Base-by-base conservation (phyloP, 2,888 invertebrate species). In the Allygus modestus region DNA sequence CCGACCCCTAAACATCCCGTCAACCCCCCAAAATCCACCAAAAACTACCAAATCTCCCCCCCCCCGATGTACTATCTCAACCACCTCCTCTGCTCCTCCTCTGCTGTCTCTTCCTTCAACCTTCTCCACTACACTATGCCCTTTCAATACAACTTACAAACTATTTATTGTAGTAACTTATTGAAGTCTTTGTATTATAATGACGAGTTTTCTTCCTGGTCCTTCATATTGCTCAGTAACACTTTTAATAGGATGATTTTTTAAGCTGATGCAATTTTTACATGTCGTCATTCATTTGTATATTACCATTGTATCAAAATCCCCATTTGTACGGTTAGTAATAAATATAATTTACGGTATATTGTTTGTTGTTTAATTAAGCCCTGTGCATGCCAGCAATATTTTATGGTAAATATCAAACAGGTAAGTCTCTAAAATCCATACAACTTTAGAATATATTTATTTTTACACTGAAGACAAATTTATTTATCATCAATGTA, bases 201-300 rank as follows among this genome's bases (percentile, higher is more conserved):
- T 31, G 28, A 65, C 65, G 65, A 2, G 2, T 7, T 54, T 11
- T 65, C 31, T 31, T 65, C 26, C 28, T 65, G 20, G 15, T n/a
- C 2, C 12, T 23, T 58, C 2, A 58, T 58, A 58, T 65, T 65
- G 65, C 28, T 65, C 65, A 65, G 17, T 15, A 65, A 28, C 20
- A 31, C 28, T 65, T 26, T 31, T 28, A 58, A 15, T 58, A 58
- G 9, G 65, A 26, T 65, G 17, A 17, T 65, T 65, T 65, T 58
- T 58, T 54, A 54, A 46, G 12, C 15, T 46, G 46, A 12, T 46
- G 12, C 12, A 46, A 17, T 46, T 46, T 58, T 23, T 23, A 31
- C 20, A 71, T 41, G 37, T 77, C 79, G 33, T 79, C 79, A 79
- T 54, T 79, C 79, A 79, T 79, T 51, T 79, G 79, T 79, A 79